Conservation (phyloP, 1,140 invertebrate species). For the Camponotus floridanus region DNA sequence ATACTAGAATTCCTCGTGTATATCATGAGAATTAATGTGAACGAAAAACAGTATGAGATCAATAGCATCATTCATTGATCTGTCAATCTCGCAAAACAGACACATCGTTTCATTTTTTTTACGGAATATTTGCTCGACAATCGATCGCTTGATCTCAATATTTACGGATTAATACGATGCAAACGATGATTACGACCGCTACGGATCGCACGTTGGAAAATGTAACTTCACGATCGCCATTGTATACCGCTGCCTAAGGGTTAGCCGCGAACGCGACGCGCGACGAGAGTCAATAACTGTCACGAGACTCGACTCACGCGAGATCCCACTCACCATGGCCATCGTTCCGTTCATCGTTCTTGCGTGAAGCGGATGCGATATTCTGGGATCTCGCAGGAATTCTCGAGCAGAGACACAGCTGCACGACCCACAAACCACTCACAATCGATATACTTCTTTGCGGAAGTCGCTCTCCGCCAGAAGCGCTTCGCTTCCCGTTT, state of each 20-base stretch:
- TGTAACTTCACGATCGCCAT: too few relatives aligned
- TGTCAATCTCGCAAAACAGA: too few relatives aligned
- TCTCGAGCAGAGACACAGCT: not conserved
- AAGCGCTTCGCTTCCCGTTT: not conserved
- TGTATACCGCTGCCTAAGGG: not conserved
- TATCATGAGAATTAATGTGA: too few relatives aligned
- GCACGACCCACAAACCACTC: conserved; percentile 19
- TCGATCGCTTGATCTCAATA: too few relatives aligned
- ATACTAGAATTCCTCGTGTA: not conserved
- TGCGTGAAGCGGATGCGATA: not conserved
- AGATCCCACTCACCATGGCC: conserved; percentile 79
- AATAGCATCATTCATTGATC: too few relatives aligned
- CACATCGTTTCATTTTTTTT: too few relatives aligned
- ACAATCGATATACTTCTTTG: conserved; percentile 59
- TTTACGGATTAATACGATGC: too few relatives aligned
- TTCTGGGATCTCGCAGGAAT: not conserved
- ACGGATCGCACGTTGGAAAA: too few relatives aligned
- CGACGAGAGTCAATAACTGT: too few relatives aligned
- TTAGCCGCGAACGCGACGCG: not conserved
- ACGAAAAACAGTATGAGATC: too few relatives aligned
- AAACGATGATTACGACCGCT: too few relatives aligned
- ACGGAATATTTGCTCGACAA: too few relatives aligned
- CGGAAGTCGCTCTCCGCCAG: conserved; percentile 60
- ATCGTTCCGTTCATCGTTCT: conserved; percentile 82
- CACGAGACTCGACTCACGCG: not conserved